Evolutionary conservation across 2,113 vertebrate species (phyloP).

Genomic region (Vidua macroura): DNA sequence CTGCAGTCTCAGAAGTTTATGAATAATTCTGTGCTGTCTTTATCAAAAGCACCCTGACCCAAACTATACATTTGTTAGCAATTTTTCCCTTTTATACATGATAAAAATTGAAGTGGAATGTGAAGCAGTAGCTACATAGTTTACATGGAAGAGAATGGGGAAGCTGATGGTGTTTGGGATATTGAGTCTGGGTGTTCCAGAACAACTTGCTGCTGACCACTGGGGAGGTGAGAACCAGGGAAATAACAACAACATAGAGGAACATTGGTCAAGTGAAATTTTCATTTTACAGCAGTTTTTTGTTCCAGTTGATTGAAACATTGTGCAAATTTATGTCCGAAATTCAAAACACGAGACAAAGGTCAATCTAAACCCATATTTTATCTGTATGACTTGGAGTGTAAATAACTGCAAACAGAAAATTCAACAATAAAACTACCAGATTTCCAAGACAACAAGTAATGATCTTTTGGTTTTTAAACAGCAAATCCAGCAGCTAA

Average conservation of each 20-base stretch:
- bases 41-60: background rate
- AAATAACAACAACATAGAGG: background rate
- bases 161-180: background rate
- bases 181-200: background rate
- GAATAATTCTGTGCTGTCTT: background rate
- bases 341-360: background rate
- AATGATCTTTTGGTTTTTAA: background rate
- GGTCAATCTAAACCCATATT: background rate
- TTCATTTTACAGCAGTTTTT: background rate
- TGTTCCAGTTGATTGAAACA: background rate
- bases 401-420: background rate
- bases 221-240: background rate
- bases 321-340: background rate
- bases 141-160: background rate
- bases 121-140: background rate
- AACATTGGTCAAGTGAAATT: background rate
- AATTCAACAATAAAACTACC: background rate
- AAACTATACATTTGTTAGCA: background rate
- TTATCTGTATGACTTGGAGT: background rate
- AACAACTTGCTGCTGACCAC: background rate
- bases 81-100: background rate
- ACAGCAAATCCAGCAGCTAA: background rate
- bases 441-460: background rate
- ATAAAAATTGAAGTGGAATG: background rate
- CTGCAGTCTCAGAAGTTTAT: background rate